Base-by-base conservation (phyloP, 2,888 invertebrate genomes). In the Itoplectis maculator region DNA sequence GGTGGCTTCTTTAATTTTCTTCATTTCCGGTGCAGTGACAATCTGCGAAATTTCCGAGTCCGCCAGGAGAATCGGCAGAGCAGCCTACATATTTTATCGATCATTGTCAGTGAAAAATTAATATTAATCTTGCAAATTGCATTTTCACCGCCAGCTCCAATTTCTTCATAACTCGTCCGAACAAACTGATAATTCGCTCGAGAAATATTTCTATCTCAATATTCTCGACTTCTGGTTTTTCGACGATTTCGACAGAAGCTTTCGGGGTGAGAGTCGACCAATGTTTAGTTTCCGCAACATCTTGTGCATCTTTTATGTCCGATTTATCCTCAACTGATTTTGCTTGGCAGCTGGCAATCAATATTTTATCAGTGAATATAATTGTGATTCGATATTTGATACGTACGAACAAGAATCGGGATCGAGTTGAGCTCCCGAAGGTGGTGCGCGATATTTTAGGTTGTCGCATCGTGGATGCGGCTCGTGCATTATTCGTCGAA, bases 161-260 rank as follows among this genome's bases (percentile, higher is more conserved):
- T 65, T 83, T 83, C 65, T 74, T 77, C 59, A 74, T 74, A 11
- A 59, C 2, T 40, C 59, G 63, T 45, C 69, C 69, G 29, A 83
- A 77, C 37, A 83, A 59, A 49, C 69, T 80, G 1, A 49, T 35
- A 23, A 83, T 54, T 9, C 79, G 61, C 37, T 83, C 79, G 51
- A 83, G 73, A 74, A 83, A 80, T 61, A 83, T 73, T 11, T 69
- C 54, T n/a, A 74, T 79, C 15, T 80, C 83, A 18, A 75, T 61
- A 1, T 76, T 40, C 11, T 79, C 54, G 15, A 76, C 42, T 73
- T 63, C 47, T 2, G 72, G 49, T 9, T 80, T 77, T 54, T 76
- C 63, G 7, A 80, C 65, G 4, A 42, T 51, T 18, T 76, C 72
- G 5, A 63, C 51, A 4, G 73, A 82, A 29, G 65, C 73, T 69